Evolutionary conservation across 2,888 invertebrate genomes (phyloP), one percentile per base, ranked within the genome.

Genomic region (Stramonita haemastoma): DNA sequence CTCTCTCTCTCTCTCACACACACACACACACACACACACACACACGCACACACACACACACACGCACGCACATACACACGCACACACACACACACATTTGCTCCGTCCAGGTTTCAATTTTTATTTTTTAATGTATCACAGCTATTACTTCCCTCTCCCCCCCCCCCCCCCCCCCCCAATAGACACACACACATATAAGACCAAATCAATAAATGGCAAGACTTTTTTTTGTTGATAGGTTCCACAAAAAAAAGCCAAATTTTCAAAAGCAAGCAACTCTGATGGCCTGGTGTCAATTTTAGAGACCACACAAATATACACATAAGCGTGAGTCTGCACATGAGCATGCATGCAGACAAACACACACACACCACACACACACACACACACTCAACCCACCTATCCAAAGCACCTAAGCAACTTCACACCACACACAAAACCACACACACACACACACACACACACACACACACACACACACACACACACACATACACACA

Each of bases 21-120:
- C n/a, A n/a, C n/a, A n/a, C n/a, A n/a, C n/a, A n/a, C 70, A 70
- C 13, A 70, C 70, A 70, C 70, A 70, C 70, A 70, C 70, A 70
- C 70, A 70, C 70, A 70, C 57, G 17, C 57, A 57, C 70, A 70
- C 70, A 70, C n/a, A n/a, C n/a, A n/a, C 70, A 70, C 70, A 70
- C 70, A 70, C 70, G 26, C 70, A 22, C 70, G 22, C 26, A n/a
- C n/a, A n/a, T n/a, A n/a, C 8, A 8, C 46, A 46, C 46, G 46
- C 46, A 46, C 46, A 46, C 46, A 46, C 46, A 8, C 46, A 46
- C 46, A 8, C 46, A 46, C 46, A 66, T 2, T 13, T 66, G 66
- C 26, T 66, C 26, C 26, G 1, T 66, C 66, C 17, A 26, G 17
- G 17, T 17, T 66, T 22, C 26, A 13, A 22, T 66, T 66, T 2